A percentile compares a stretch with the other conserved stretches of the same genome.
Conservation (phyloP, 2,888 invertebrate genomes). For the Synanthedon tipuliformis region DNA sequence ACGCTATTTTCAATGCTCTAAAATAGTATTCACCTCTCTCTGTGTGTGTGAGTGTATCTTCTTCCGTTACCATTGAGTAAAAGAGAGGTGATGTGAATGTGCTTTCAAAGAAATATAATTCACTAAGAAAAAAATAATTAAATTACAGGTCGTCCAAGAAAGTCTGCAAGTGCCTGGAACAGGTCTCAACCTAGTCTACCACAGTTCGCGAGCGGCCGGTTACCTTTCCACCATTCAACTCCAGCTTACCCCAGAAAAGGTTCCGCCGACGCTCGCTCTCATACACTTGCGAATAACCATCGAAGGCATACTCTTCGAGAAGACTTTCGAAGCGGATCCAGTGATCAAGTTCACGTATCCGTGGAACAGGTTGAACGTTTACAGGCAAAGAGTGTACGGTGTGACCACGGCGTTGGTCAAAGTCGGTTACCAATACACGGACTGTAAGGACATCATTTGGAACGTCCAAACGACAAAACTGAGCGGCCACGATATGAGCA, state of each 20-base stretch:
- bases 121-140: not conserved
- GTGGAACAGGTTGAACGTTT: slow-evolving; percentile 97
- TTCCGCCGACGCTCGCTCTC: slow-evolving; percentile 83
- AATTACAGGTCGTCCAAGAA: slow-evolving; percentile 86
- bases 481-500: slow-evolving; percentile 96
- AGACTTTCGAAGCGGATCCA: slow-evolving; percentile 95
- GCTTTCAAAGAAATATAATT: not conserved
- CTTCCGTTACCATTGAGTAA: too few species aligned
- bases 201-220: slow-evolving; percentile 93
- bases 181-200: slow-evolving; percentile 94
- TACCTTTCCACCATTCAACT: slow-evolving; percentile 93
- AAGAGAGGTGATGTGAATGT: not conserved
- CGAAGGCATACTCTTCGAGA: slow-evolving; percentile 93
- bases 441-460: slow-evolving; percentile 95
- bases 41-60: too few species aligned
- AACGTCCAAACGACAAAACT: slow-evolving; percentile 94
- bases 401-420: slow-evolving; percentile 94
- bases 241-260: slow-evolving; percentile 87
- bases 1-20: too few species aligned
- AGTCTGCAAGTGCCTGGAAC: slow-evolving; percentile 94
- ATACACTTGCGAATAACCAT: slow-evolving; percentile 94
- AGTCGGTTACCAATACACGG: slow-evolving; percentile 96
- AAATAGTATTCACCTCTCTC: too few species aligned
- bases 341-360: slow-evolving; percentile 97
- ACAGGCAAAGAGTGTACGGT: slow-evolving; percentile 95